Base-by-base conservation (phyloP, 2,888 invertebrate genomes). In the Cheilosia grossa region DNA sequence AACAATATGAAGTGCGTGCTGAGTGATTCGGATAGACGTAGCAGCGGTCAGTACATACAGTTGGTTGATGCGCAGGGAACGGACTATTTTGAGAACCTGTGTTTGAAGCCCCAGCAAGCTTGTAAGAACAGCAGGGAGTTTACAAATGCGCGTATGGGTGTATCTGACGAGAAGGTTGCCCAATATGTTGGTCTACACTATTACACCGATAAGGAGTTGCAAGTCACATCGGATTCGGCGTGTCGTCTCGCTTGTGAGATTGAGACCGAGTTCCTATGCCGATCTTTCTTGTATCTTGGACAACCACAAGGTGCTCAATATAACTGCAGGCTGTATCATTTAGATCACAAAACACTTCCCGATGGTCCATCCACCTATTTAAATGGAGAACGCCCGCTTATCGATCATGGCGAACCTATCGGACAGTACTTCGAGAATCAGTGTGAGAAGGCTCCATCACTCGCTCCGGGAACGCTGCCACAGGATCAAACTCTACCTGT, bases 131-230 rank as follows among this genome's bases (percentile, higher is more conserved):
- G 95, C 88, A 94, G 97, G 69, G 93, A 94, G 73, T 98, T 96
- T 93, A 95, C 95, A 87, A 94, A 95, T 79, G 97, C 98, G 9
- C 94, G 97, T 88, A 95, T 98, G 88, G 98, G 98, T 54, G 97
- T 98, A 9, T 96, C 97, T 2, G 97, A 97, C 88, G 97, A 97
- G 91, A 97, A 97, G 92, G 96, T 98, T 24, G 96, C 98, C 0
- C 98, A 98, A 90, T 98, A 97, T 91, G 98, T 97, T 0, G 96
- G 96, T 0, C 93, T 98, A 0, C 97, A 98, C 90, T 98, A 98
- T 92, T 98, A 98, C 92, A 96, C 96, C 7, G 98, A 98, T 92
- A 98, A 98, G 93, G 98, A 98, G 90, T 92, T 98, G 67, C 96
- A 97, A 94, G 96, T 97, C 64, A 97, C 96, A 83, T 97, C 96